These are phyloP conservation scores for Carduelis carduelis DNA, from an alignment of 2,797 vertebrate genomes.

Conservation along the genomic window DNA sequence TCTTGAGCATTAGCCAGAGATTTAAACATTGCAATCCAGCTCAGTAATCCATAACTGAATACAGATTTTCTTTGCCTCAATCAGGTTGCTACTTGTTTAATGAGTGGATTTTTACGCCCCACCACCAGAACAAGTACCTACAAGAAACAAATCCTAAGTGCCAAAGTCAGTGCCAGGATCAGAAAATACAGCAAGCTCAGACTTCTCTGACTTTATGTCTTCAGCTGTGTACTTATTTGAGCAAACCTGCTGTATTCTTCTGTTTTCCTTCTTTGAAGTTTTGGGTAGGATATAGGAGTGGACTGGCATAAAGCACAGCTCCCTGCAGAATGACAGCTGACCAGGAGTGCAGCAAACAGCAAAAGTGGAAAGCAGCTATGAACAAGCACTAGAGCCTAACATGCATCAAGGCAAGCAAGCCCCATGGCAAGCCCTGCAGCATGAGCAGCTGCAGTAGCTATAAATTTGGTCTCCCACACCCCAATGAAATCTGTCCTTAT, in stretches of 20 bases:
- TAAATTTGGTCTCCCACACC: not conserved
- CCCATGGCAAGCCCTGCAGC: not conserved
- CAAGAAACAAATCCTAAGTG: not conserved
- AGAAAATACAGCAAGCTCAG: not conserved
- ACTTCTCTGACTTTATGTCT: not conserved
- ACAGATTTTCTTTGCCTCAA: not conserved
- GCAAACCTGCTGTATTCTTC: not conserved
- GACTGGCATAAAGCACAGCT: not conserved
- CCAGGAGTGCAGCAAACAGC: not conserved
- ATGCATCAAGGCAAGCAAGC: not conserved
- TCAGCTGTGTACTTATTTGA: not conserved
- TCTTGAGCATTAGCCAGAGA: not conserved
- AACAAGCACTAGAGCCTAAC: not conserved
- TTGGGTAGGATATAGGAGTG: not conserved
- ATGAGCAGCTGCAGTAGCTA: not conserved
- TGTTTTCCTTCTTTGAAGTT: not conserved
- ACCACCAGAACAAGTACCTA: not conserved
- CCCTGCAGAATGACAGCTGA: rapidly evolving
- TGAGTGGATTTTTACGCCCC: not conserved
- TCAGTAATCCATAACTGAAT: not conserved
- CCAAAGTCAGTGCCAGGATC: not conserved
- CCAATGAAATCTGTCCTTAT: not conserved
- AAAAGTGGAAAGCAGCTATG: not conserved
- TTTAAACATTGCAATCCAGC: not conserved
- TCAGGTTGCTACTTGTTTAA: conserved; percentile 5